Evolutionary conservation across 2,113 vertebrate species (phyloP), one percentile per base, ranked within the genome.

Genomic region (Noctilio leporinus): DNA sequence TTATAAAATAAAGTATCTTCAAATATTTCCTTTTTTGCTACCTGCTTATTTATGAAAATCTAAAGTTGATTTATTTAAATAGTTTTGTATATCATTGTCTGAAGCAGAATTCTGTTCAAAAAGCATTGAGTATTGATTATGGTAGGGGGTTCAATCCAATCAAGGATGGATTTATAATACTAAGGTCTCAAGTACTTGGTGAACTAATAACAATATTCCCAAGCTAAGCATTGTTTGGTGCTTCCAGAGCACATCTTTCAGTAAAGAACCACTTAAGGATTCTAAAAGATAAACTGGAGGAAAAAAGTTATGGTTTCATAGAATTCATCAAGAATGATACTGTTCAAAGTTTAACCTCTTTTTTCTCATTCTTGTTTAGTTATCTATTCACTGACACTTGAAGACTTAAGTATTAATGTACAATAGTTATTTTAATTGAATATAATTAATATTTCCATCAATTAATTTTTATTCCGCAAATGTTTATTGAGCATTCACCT

Each of bases 1-100:
- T 62, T 86, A 38, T 67, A 26, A 96, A 97, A 97, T 97, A 97
- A 97, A 97, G 10, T 69, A 40, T 90, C 43, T 82, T 30, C 22
- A 93, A 95, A 65, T 92, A 0, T 51, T 89, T 94, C 30, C 62
- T 62, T 82, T 92, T 72, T 55, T 12, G n/a, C 11, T 83, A 26
- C 17, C 20, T 96, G 65, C 2, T 95, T 96, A 90, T 92, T 96
- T 92, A 81, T 85, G 7, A 93, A 95, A 84, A 55, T 2, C 8
- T 93, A 45, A 12, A 35, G 24, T 35, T 89, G 24, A 62, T 81
- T 65, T 92, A 20, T 43, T 93, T 47, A 85, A 73, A 62, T 11
- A 49, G 28, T 77, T 75, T 64, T 57, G 35, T 78, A 49, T 65
- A 20, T 3, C 24, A 45, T 33, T 87, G 20, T 51, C 11, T 55